Evolutionary conservation across 2,888 invertebrate species (phyloP).

Genomic region (Dryobota labecula): DNA sequence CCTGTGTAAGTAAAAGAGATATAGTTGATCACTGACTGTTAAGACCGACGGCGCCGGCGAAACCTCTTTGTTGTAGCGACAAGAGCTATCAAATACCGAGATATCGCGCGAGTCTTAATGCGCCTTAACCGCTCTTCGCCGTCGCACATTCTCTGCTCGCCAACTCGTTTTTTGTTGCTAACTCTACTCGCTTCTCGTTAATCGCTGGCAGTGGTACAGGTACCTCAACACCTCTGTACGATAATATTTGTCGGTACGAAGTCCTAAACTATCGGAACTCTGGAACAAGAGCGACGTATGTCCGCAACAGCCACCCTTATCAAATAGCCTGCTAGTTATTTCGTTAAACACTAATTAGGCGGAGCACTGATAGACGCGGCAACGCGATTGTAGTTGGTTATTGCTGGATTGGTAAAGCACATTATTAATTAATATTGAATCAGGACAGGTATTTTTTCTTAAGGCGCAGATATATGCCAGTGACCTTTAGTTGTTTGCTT

Average conservation of each 20-base stretch:
- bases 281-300: conserved; percentile 28
- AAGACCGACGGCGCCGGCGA: not conserved
- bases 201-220: not conserved
- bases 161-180: not conserved
- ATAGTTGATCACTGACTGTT: not conserved
- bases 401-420: not conserved
- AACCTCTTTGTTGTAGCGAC: not conserved
- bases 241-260: conserved; percentile 25
- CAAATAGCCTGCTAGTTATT: conserved; percentile 45
- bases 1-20: not conserved
- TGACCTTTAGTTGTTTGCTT: too few species aligned
- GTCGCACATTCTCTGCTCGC: too few species aligned
- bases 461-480: too few species aligned
- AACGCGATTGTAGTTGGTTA: conserved; percentile 6
- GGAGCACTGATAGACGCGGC: conserved; percentile 23
- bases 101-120: too few species aligned
- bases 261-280: conserved; percentile 16
- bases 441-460: not conserved
- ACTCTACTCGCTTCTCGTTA: not conserved
- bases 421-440: not conserved
- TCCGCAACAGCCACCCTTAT: conserved; percentile 42
- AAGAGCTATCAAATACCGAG: not conserved
- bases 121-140: not conserved
- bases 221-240: conserved; percentile 18
- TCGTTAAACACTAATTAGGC: conserved; percentile 35